Evolutionary conservation across 2,888 invertebrate genomes (phyloP).

Genomic region (Tethea ocularis): DNA sequence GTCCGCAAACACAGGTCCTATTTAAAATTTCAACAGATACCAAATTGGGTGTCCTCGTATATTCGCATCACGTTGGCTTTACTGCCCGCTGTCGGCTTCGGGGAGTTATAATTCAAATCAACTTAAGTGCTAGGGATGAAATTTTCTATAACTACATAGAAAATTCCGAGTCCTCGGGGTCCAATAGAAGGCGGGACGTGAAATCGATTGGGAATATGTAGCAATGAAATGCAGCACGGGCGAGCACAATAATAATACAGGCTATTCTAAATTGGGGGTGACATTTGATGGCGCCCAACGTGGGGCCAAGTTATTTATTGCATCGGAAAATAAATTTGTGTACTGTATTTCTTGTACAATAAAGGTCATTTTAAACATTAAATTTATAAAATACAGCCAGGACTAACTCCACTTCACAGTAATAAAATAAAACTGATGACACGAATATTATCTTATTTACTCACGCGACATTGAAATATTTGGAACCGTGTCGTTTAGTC

Average conservation of each 20-base stretch:
- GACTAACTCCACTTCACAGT: neutral
- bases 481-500: slow-evolving; percentile 23
- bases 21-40: slow-evolving; percentile 18
- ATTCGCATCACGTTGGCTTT: slow-evolving; percentile 52
- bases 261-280: neutral
- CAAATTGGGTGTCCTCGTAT: slow-evolving; percentile 15
- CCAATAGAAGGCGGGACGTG: neutral
- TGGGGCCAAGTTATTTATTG: neutral
- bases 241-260: neutral
- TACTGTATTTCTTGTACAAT: too few relatives aligned
- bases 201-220: neutral
- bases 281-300: neutral
- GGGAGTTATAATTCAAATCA: slow-evolving; percentile 57
- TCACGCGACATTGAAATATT: slow-evolving; percentile 28
- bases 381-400: too few relatives aligned
- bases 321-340: too few relatives aligned
- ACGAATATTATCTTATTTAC: neutral
- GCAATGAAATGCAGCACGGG: neutral
- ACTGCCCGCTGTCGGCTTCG: slow-evolving; percentile 38
- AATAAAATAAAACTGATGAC: neutral
- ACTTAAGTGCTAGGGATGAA: slow-evolving; percentile 41
- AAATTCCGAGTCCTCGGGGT: slow-evolving; percentile 34
- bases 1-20: slow-evolving; percentile 11
- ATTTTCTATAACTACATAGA: slow-evolving; percentile 29
- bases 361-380: neutral